These are phyloP conservation scores for Cerastis leucographa DNA, from an alignment of 2,888 invertebrate species.

Conservation along the genomic window DNA sequence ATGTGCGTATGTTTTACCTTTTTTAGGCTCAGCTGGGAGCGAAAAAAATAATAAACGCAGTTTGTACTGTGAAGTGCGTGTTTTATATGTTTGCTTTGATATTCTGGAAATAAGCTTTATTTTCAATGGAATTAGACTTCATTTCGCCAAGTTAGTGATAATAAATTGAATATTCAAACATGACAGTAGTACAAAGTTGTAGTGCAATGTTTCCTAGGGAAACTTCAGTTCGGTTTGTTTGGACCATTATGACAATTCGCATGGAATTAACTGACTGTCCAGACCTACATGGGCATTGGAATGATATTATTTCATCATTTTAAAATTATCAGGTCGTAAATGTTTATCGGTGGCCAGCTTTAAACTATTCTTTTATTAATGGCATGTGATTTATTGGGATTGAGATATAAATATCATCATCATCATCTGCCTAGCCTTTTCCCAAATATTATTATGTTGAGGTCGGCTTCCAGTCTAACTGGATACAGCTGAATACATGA, in stretches of 20 bases:
- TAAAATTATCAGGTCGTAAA: neutral
- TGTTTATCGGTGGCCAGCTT: neutral
- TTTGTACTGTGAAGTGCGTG: conserved; percentile 5
- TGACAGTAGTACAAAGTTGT: neutral
- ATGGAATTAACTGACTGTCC: neutral
- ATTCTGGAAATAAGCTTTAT: conserved; percentile 18
- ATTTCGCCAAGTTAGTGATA: neutral
- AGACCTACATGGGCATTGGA: neutral
- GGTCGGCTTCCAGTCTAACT: no score
- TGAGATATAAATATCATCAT: no score
- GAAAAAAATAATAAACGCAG: conserved; percentile 43
- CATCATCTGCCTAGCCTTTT: no score
- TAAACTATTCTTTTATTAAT: no score
- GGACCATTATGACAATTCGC: neutral
- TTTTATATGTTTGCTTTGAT: conserved; percentile 18
- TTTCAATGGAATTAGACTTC: conserved; percentile 8
- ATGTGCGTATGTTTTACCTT: conserved; percentile 49
- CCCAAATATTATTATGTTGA: no score
- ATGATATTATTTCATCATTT: neutral
- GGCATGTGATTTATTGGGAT: neutral
- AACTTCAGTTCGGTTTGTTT: neutral
- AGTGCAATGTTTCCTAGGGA: neutral
- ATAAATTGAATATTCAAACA: neutral
- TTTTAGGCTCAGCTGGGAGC: conserved; percentile 43
- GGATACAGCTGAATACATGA: no score